Conservation (phyloP, 2,797 vertebrate species). For the Muscicapa striata region DNA sequence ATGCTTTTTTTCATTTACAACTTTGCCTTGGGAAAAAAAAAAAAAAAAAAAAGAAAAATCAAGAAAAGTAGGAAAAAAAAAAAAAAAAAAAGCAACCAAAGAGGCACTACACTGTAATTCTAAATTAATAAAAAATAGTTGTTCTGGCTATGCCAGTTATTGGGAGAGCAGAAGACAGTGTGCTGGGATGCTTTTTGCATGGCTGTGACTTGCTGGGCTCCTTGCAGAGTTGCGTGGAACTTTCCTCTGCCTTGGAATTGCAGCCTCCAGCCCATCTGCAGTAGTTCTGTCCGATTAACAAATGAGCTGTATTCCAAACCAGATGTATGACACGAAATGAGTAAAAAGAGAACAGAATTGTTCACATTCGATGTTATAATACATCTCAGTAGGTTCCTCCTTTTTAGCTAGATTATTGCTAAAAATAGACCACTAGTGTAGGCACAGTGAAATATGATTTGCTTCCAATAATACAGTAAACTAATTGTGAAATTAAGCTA, state of each 20-base stretch:
- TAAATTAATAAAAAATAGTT: neutral
- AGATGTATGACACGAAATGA: neutral
- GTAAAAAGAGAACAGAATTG: constrained; percentile 47
- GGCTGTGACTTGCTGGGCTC: neutral
- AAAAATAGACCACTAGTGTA: constrained; percentile 76
- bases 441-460: constrained; percentile 76
- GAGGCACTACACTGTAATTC: neutral
- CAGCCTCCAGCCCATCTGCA: neutral
- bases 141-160: neutral
- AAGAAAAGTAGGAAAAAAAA: neutral
- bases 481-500: constrained; percentile 74
- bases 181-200: neutral
- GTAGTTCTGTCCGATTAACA: neutral
- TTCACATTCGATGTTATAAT: constrained; percentile 47
- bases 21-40: neutral
- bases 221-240: neutral
- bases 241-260: neutral
- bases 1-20: neutral
- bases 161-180: neutral
- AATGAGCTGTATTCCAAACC: neutral
- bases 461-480: constrained; percentile 75
- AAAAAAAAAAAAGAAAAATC: neutral
- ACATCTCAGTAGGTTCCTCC: constrained; percentile 52
- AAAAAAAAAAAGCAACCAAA: neutral
- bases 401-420: constrained; percentile 72